Evolutionary conservation across 2,113 vertebrate genomes (phyloP), one percentile per base, ranked within the genome.

Genomic region (Turdus rufiventris): DNA sequence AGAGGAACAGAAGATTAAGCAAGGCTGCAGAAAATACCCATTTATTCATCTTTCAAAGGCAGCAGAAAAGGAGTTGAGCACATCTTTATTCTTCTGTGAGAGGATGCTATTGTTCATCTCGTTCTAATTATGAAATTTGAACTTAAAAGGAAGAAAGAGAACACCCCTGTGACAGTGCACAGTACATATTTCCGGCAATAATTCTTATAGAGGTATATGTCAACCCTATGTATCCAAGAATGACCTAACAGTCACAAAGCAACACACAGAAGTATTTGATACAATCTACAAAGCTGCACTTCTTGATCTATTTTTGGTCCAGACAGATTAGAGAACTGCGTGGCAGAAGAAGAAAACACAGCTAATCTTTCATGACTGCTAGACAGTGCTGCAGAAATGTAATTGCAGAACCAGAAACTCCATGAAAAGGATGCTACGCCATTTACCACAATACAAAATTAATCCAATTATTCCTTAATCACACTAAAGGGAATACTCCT

Each of bases 111-210:
- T 96, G 91, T 97, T 97, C 96, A 87, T 94, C 74, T 33, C 90
- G 33, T 89, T 96, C 96, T 98, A 97, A 97, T 98, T 97, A 96
- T 94, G 88, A 98, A 97, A 97, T 94, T 50, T 94, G 87, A 97
- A 94, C 93, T 96, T 95, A 80, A 97, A 97, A 97, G 81, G 94
- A 93, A 96, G 71, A 96, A 96, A 97, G 60, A 63, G 58, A 93
- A 87, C 70, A 78, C 85, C 82, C 81, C 51, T 83, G 61, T 75
- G 72, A 86, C 92, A 84, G 53, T 25, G 42, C 53, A 76, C 54
- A 68, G 57, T 79, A 65, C 93, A 88, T 94, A 88, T 94, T 90
- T 96, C 85, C 0, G 8, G 91, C 97, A 97, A 97, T 85, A 96
- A 91, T 95, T 95, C 79, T 97, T 96, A 95, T 74, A 70, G 48